Evolutionary conservation across 2,888 invertebrate species (phyloP), one percentile per base, ranked within the genome.

Genomic region (Morpho deidamia): DNA sequence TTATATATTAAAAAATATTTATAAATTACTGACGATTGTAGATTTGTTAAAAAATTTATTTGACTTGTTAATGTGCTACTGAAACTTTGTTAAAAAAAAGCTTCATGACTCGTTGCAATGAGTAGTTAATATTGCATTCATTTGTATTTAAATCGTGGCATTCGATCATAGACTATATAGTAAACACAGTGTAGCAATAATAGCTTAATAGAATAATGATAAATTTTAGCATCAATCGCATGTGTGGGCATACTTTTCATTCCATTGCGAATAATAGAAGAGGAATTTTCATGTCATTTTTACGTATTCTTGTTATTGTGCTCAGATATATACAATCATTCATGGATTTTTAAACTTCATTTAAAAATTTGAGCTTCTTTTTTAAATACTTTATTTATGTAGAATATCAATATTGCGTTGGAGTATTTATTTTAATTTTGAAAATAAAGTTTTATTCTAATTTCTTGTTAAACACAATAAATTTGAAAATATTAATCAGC

Each of bases 1-100:
- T 56, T 60, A 52, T 56, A 66, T 64, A 59, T 49, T 34, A 47
- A 43, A 43, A n/a, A 51, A 37, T 48, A 43, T 41, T 35, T 37
- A 41, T 44, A 8, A 45, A 38, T 44, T 14, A 51, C 51, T 39
- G 34, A 38, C 35, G 33, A 50, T 14, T 12, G 57, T 57, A 54
- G 54, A 23, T 23, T 44, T 39, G 49, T 9, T 39, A 38, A 51
- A 44, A 37, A 41, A 51, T 56, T 43, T 50, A 32, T 47, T 39
- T 56, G 38, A 54, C 32, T 55, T 51, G 42, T 48, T 44, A 12
- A 8, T 37, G 23, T 42, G 54, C 55, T 49, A 58, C 14, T 48
- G 23, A 38, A 48, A 38, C 49, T 49, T 43, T 9, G 10, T 7
- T 51, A 43, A 47, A 8, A 44, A n/a, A 37, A 5, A 23, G 23